A percentile compares a stretch with the other conserved stretches of the same genome.
Evolutionary conservation across 1,140 invertebrate species (phyloP).

Genomic region (Bactericera cockerelli): DNA sequence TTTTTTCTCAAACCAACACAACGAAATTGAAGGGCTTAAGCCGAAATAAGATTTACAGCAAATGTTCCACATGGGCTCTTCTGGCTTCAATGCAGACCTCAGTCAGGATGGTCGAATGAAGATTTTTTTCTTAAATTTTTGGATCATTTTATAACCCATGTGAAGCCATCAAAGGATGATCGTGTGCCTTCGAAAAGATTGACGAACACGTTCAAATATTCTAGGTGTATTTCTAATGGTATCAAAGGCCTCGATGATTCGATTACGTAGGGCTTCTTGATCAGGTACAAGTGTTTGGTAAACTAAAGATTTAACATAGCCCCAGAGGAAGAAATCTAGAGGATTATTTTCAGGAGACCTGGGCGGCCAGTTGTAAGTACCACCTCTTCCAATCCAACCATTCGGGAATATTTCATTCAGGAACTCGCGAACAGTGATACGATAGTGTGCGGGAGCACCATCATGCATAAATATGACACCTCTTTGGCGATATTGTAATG

Average conservation of each 20-base stretch:
- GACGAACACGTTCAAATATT: neutral
- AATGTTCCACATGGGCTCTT: neutral
- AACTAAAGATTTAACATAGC: constrained; percentile 25
- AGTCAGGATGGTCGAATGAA: no score
- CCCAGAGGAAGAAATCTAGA: constrained; percentile 30
- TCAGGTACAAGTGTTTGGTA: constrained; percentile 18
- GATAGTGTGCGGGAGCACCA: constrained; percentile 28
- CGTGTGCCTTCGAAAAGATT: constrained; percentile 1
- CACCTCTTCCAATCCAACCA: constrained; percentile 18
- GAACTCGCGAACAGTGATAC: constrained; percentile 21
- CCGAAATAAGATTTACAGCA: neutral
- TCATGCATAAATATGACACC: constrained; percentile 27
- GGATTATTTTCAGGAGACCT: constrained; percentile 28
- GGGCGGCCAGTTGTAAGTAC: constrained; percentile 28
- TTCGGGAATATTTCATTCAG: constrained; percentile 26
- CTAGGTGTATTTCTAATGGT: constrained; percentile 9
- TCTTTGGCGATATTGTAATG: constrained; percentile 7
- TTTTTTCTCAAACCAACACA: neutral
- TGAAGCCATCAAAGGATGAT: no score
- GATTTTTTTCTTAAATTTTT: no score
- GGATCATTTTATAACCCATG: no score
- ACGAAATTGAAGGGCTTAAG: neutral
- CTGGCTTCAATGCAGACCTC: neutral
- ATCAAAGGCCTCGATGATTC: constrained; percentile 14
- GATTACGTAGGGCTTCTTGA: constrained; percentile 10